These are phyloP conservation scores for Amiota mariae DNA, from an alignment of 2,888 invertebrate genomes.

Conservation along the genomic window DNA sequence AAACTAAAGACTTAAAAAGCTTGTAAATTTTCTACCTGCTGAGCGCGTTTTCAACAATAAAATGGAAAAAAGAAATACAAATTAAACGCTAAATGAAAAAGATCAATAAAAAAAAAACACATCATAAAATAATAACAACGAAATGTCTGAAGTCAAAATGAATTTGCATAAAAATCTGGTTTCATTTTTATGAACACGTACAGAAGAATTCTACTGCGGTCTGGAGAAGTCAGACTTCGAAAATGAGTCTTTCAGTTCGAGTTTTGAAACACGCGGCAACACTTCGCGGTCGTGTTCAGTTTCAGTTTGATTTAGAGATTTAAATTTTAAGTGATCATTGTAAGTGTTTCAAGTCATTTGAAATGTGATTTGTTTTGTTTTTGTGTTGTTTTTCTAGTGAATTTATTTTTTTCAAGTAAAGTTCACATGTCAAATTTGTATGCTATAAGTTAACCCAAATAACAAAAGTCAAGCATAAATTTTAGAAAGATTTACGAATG, in stretches of 20 bases:
- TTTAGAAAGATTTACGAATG: too few relatives aligned
- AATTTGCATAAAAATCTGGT: conserved; percentile 62
- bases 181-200: conserved; percentile 31
- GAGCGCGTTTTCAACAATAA: conserved; percentile 39
- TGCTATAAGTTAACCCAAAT: neutral
- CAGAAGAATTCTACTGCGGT: too few relatives aligned
- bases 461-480: neutral
- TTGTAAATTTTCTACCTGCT: conserved; percentile 50
- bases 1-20: conserved; percentile 28
- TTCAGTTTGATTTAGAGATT: neutral
- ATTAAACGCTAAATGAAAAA: conserved; percentile 47
- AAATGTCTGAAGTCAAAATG: conserved; percentile 24
- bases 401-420: conserved; percentile 24
- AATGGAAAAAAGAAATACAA: conserved; percentile 46
- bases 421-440: conserved; percentile 28
- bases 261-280: conserved; percentile 33
- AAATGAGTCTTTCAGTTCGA: conserved; percentile 36
- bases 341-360: conserved; percentile 27
- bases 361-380: too few relatives aligned
- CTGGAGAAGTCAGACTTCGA: too few relatives aligned
- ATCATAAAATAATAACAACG: conserved; percentile 21
- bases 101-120: conserved; percentile 50
- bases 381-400: too few relatives aligned
- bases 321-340: neutral
- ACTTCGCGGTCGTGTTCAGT: neutral